Percentiles rank a stretch among this genome's conserved stretches.
These are phyloP conservation scores for Calidris pugnax DNA, from an alignment of 2,113 vertebrate species.

Conservation along the genomic window DNA sequence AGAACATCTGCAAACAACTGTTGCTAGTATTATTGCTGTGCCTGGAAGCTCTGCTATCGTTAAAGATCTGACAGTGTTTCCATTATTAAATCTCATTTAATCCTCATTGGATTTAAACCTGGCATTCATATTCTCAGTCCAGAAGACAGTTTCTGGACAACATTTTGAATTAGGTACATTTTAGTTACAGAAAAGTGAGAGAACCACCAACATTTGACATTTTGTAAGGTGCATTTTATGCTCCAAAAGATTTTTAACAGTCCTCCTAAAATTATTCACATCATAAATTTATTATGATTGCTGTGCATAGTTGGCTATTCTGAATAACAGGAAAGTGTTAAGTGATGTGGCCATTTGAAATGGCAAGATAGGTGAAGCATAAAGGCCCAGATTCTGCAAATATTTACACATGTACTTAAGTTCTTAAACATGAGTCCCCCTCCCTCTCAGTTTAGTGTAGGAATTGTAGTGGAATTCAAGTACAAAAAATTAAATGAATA, in stretches of 20 bases:
- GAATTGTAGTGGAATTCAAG: background rate
- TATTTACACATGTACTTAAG: background rate
- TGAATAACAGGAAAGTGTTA: background rate
- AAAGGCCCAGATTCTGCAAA: background rate
- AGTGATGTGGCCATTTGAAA: background rate
- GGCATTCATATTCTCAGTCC: background rate
- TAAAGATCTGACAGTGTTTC: constrained; percentile 34
- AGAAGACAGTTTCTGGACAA: background rate
- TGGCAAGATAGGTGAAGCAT: background rate
- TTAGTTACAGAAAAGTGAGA: background rate
- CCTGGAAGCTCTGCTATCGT: constrained; percentile 5
- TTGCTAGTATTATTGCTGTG: constrained; percentile 31
- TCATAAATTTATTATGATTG: background rate
- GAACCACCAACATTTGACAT: background rate
- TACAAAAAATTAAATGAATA: background rate
- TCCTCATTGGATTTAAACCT: background rate
- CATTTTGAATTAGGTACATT: background rate
- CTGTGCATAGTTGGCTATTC: background rate
- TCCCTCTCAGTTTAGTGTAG: background rate
- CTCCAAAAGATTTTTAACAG: background rate
- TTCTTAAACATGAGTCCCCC: background rate
- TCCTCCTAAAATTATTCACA: background rate
- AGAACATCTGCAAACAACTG: constrained; percentile 64
- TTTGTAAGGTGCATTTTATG: background rate
- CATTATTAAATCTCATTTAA: constrained; percentile 30